A percentile compares a stretch with the other conserved stretches of the same genome.
These are phyloP conservation scores for Podarcis lilfordi DNA, from an alignment of 2,797 vertebrate genomes.

Conservation along the genomic window DNA sequence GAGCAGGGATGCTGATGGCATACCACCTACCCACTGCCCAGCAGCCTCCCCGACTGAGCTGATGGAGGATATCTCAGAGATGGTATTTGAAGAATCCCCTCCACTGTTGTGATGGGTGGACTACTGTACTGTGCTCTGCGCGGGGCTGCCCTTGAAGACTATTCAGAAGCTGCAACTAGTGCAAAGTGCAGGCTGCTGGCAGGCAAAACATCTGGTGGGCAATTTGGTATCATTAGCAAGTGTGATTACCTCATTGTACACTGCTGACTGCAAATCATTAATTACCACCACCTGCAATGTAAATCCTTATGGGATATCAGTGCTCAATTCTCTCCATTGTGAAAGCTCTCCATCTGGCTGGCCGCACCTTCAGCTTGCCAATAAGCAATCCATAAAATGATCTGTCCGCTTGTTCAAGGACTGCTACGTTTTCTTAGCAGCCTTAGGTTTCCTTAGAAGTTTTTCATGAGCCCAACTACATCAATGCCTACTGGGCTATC, in stretches of 20 bases:
- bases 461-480: neutral
- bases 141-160: no score
- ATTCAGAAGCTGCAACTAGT: neutral
- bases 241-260: neutral
- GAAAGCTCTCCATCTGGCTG: neutral
- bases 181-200: neutral
- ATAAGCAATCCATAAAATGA: neutral
- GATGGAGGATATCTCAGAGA: no score
- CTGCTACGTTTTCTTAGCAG: neutral
- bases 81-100: no score
- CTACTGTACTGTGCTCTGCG: no score
- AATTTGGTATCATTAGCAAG: neutral
- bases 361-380: neutral
- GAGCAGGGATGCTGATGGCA: no score
- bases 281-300: neutral
- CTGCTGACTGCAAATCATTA: neutral
- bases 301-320: neutral
- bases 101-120: no score
- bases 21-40: no score
- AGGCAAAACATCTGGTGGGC: neutral
- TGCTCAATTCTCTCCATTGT: neutral
- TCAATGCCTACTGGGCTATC: neutral
- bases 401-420: neutral
- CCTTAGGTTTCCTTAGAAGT: neutral
- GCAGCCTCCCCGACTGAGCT: no score